phyloP scores from a whole-genome alignment of 2,888 invertebrate species.

The Baronia brevicornis region DNA sequence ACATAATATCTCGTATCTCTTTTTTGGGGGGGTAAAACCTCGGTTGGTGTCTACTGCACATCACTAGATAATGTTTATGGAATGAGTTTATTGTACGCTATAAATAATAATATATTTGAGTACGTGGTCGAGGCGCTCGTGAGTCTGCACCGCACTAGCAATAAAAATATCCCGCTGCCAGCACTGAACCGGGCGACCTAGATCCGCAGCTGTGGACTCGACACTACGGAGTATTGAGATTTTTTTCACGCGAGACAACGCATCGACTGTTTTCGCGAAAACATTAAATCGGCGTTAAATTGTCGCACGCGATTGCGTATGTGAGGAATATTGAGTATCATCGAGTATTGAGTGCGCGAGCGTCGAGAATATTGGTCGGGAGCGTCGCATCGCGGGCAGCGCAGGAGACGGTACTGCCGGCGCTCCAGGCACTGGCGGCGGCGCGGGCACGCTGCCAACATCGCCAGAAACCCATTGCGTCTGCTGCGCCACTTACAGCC shows the following conservation, averaged over 20 bases:
- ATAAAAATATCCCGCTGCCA: slow-evolving; percentile 73
- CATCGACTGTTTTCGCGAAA: slow-evolving; percentile 3
- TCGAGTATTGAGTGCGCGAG: slow-evolving; percentile 1
- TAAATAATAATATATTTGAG: slow-evolving; percentile 62
- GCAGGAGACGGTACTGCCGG: slow-evolving; percentile 57
- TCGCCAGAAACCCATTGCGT: slow-evolving; percentile 20
- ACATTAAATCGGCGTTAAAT: slow-evolving; percentile 5
- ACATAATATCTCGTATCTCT: slow-evolving; percentile 23
- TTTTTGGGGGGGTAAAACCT: slow-evolving; percentile 19
- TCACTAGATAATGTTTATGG: slow-evolving; percentile 52
- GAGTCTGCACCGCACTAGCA: slow-evolving; percentile 63
- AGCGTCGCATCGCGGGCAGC: slow-evolving; percentile 23
- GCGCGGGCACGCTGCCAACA: slow-evolving; percentile 46
- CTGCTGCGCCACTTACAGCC: slow-evolving; percentile 57
- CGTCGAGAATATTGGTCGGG: slow-evolving; percentile 13
- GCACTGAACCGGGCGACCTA: slow-evolving; percentile 72
- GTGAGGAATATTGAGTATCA: slow-evolving; percentile 5
- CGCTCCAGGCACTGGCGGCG: slow-evolving; percentile 59
- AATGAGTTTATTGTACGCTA: slow-evolving; percentile 67
- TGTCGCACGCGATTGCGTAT: slow-evolving; percentile 6
- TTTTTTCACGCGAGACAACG: slow-evolving; percentile 36
- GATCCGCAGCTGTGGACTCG: slow-evolving; percentile 51
- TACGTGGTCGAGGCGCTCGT: slow-evolving; percentile 52
- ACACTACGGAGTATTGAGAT: slow-evolving; percentile 33
- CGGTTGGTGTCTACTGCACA: slow-evolving; percentile 23